Evolutionary conservation across 1,140 invertebrate species (phyloP), one percentile per base, ranked within the genome.

Genomic region (Metopolophium dirhodum): DNA sequence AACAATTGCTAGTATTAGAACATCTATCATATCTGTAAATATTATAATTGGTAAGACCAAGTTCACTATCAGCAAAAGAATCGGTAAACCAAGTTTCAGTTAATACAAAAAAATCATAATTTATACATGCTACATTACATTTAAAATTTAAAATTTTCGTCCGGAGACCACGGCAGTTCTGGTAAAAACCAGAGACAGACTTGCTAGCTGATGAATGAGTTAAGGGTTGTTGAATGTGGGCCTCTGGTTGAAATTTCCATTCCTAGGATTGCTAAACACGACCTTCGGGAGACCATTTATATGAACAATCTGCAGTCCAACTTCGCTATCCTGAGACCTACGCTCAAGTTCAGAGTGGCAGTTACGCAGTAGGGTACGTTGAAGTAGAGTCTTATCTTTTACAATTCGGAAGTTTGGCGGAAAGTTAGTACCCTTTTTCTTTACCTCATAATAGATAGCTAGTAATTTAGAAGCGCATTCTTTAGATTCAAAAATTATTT

Each of bases 101-200:
- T 89, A 89, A 35, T 35, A 54, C 49, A 89, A 89, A 8, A 89
- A 89, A 89, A 37, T 35, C 49, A 89, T 35, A 54, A 37, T 89
- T 89, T 54, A 37, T 37, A 54, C n/a, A 89, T 2, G 22, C 30
- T 20, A 89, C n/a, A 89, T 89, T 89, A 54, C 87, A 54, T 37
- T 89, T 89, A 89, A 89, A 89, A 89, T 89, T 88, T n/a, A 88
- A 8, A 51, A 88, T 30, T 88, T 88, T 88, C 1, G 45, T 88
- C 86, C 86, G 26, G 20, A 51, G 86, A 88, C 86, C 86, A 88
- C 86, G 47, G 26, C 86, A 88, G 86, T 88, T 88, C 3, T 88
- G 86, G 9, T 88, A 49, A 51, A 54, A 88, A 88, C 26, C 26
- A 2, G 26, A 61, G 7, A 57, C 0, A 0, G 54, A 26, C 22